A percentile compares a stretch with the other conserved stretches of the same genome.
Evolutionary conservation across 2,888 invertebrate species (phyloP).

Genomic region (Halictus ligatus): DNA sequence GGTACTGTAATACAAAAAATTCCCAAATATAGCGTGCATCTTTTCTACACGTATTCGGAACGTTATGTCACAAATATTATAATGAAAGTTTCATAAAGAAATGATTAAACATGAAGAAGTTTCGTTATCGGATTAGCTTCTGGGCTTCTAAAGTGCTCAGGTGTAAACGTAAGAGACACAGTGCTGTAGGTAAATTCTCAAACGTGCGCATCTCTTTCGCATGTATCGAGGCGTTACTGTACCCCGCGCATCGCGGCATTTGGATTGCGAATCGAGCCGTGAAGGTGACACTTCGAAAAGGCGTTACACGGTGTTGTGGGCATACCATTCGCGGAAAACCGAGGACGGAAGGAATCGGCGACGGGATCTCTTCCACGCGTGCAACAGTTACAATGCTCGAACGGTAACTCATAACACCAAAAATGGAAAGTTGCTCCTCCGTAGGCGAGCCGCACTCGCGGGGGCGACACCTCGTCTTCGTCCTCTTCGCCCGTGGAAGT

Average conservation of each 20-base stretch:
- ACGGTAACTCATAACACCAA: constrained; percentile 61
- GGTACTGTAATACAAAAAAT: too few species aligned
- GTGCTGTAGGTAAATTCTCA: too few species aligned
- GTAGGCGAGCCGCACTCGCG: constrained; percentile 73
- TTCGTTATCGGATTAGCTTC: too few species aligned
- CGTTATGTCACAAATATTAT: too few species aligned
- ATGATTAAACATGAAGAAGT: too few species aligned
- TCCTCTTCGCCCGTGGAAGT: constrained; percentile 52
- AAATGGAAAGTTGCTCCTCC: constrained; percentile 73
- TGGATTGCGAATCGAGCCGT: constrained; percentile 34
- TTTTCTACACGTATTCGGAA: too few species aligned
- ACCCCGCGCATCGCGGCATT: neutral
- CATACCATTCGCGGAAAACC: constrained; percentile 32
- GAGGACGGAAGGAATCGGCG: constrained; percentile 64
- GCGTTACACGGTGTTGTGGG: constrained; percentile 18
- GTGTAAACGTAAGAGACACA: too few species aligned
- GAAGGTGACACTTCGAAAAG: constrained; percentile 42
- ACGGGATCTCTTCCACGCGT: constrained; percentile 15
- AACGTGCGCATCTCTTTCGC: too few species aligned
- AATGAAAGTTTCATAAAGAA: too few species aligned
- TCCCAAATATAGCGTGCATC: too few species aligned
- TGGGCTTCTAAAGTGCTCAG: too few species aligned
- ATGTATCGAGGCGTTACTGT: too few species aligned
- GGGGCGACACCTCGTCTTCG: constrained; percentile 71
- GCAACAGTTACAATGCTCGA: constrained; percentile 36